These are phyloP conservation scores for Neria commutata DNA, from an alignment of 2,888 invertebrate species.

Conservation along the genomic window DNA sequence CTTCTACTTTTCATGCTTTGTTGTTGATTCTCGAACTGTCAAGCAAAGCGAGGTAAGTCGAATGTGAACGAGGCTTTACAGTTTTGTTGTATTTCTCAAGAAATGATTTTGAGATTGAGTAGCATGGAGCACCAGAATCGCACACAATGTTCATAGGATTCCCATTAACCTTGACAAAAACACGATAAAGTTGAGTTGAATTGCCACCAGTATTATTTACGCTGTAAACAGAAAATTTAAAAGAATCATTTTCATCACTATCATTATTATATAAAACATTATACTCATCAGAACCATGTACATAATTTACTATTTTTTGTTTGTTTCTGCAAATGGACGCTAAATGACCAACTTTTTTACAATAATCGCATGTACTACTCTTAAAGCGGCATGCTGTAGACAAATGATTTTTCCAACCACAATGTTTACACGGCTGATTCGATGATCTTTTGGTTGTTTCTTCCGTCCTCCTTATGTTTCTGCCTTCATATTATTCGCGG, in stretches of 20 bases:
- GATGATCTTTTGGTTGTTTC: neutral
- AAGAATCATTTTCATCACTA: constrained; percentile 2
- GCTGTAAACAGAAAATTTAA: constrained; percentile 22
- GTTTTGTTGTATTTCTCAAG: constrained; percentile 5
- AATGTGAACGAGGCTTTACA: too few species aligned
- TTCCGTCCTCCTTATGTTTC: neutral
- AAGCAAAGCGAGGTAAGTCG: too few species aligned
- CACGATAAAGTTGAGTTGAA: constrained; percentile 20
- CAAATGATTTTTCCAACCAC: neutral
- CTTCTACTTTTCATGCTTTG: too few species aligned
- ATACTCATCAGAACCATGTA: constrained; percentile 13
- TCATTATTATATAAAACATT: constrained; percentile 3
- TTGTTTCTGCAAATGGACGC: constrained; percentile 12
- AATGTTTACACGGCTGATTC: too few species aligned
- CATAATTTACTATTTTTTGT: constrained; percentile 14
- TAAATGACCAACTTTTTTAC: constrained; percentile 17
- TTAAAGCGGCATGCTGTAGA: constrained; percentile 9
- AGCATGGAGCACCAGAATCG: constrained; percentile 22
- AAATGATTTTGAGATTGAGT: constrained; percentile 15
- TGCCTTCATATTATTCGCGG: neutral
- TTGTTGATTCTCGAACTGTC: too few species aligned
- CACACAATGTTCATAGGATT: constrained; percentile 15
- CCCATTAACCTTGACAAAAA: constrained; percentile 15
- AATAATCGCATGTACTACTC: constrained; percentile 13
- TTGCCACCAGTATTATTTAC: constrained; percentile 7